Conservation (phyloP, 2,797 vertebrate species). For the Sebastes iracundus region DNA sequence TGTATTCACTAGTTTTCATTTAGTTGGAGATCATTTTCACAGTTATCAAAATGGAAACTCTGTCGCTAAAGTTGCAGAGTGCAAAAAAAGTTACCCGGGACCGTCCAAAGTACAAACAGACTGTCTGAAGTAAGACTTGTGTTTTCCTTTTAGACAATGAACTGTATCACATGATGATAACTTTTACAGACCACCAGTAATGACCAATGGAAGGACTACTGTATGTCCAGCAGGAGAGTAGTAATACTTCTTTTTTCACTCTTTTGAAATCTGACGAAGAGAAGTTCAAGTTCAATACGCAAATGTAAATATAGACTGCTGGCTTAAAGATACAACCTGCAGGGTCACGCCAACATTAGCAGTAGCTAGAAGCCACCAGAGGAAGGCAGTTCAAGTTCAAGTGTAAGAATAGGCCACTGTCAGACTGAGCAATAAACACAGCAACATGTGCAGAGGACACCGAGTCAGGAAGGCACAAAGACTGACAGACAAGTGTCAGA, state of each 20-base stretch:
- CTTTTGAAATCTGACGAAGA: neutral
- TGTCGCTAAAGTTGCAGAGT: neutral
- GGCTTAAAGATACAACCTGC: constrained; percentile 9
- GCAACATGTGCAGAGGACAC: neutral
- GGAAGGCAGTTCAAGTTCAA: constrained; percentile 64
- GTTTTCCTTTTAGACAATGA: neutral
- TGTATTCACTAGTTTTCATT: neutral
- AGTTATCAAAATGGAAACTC: neutral
- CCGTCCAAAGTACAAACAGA: neutral
- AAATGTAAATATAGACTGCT: constrained; percentile 42
- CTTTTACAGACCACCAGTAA: neutral
- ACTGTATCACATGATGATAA: neutral
- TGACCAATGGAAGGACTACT: neutral
- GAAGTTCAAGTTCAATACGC: constrained; percentile 1
- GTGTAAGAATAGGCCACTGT: constrained; percentile 38
- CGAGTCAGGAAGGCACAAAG: neutral
- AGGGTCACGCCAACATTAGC: constrained; percentile 31
- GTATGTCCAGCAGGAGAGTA: neutral
- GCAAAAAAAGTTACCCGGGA: neutral
- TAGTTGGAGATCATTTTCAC: neutral
- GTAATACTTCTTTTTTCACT: neutral
- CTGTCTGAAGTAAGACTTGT: neutral
- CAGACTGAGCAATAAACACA: constrained; percentile 39
- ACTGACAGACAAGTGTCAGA: neutral
- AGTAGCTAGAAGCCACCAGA: constrained; percentile 8